These are phyloP conservation scores for Hyppa rectilinea DNA, from an alignment of 2,888 invertebrate species.

Conservation along the genomic window DNA sequence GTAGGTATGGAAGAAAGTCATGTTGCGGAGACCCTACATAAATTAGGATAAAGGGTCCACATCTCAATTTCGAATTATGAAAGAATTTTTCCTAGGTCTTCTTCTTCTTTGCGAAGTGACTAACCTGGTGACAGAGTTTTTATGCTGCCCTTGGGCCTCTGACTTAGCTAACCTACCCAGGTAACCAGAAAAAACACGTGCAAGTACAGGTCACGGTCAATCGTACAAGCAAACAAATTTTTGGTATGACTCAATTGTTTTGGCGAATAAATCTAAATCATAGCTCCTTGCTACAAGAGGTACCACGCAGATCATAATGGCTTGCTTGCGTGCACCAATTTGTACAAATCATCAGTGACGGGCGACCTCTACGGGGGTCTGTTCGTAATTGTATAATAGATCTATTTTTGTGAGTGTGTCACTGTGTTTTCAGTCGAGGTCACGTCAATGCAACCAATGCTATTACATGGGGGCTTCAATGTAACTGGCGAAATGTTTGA, in stretches of 20 bases:
- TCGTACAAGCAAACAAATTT: neutral
- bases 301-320: neutral
- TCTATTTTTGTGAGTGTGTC: constrained; percentile 43
- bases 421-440: constrained; percentile 7
- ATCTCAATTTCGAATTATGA: too few relatives aligned
- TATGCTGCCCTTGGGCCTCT: too few relatives aligned
- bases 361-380: constrained; percentile 33
- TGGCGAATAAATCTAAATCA: constrained; percentile 28
- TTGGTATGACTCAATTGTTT: constrained; percentile 7
- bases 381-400: constrained; percentile 46
- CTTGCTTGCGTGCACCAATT: constrained; percentile 38
- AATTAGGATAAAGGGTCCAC: too few relatives aligned
- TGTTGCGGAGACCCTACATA: too few relatives aligned
- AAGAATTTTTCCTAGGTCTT: too few relatives aligned
- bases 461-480: too few relatives aligned
- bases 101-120: too few relatives aligned
- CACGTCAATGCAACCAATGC: neutral
- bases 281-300: neutral
- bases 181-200: neutral
- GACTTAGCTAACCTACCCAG: too few relatives aligned
- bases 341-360: neutral
- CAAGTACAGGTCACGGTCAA: neutral
- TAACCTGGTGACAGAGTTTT: too few relatives aligned
- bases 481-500: too few relatives aligned
- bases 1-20: too few relatives aligned